A percentile compares a stretch with the other conserved stretches of the same genome.
Conservation (phyloP, 92 coral and sea anemone species). For the Epizoanthus illoricatus region DNA sequence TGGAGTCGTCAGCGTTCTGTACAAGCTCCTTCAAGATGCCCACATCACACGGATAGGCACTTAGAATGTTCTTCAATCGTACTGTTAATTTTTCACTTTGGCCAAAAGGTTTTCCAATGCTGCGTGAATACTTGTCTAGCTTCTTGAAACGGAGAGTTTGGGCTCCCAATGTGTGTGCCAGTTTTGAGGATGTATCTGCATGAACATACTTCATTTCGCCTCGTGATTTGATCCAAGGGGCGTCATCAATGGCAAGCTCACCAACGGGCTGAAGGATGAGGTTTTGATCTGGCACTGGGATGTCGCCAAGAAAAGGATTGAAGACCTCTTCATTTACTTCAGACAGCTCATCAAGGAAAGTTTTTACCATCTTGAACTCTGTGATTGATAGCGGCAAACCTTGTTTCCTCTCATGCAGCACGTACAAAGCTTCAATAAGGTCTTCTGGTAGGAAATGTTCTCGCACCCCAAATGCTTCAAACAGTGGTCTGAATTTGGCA, state of each 20-base stretch:
- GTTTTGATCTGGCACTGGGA: conserved; percentile 84
- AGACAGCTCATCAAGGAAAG: conserved; percentile 74
- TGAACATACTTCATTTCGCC: conserved; percentile 70
- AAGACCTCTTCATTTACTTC: conserved; percentile 57
- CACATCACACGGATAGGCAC: conserved; percentile 87
- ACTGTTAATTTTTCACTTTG: conserved; percentile 85
- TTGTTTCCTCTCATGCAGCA: conserved; percentile 71
- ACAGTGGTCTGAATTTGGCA: conserved; percentile 67
- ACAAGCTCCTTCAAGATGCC: conserved; percentile 94
- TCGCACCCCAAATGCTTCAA: conserved; percentile 73
- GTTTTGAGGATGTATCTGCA: conserved; percentile 70
- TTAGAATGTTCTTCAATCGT: conserved; percentile 71
- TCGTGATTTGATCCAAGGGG: conserved; percentile 78
- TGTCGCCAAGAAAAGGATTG: conserved; percentile 56
- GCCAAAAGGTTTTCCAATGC: conserved; percentile 84
- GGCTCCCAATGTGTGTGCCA: conserved; percentile 88
- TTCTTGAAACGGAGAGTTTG: conserved; percentile 66
- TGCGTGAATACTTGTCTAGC: conserved; percentile 72
- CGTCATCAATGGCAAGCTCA: conserved; percentile 80
- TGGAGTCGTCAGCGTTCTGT: conserved; percentile 96
- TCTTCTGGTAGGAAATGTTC: conserved; percentile 74
- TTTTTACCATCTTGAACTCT: conserved; percentile 79
- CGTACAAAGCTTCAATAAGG: conserved; percentile 73
- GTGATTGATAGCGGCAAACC: conserved; percentile 60
- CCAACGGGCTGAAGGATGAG: conserved; percentile 68